Percentiles rank a stretch among this genome's conserved stretches.
These are phyloP conservation scores for Troides aeacus DNA, from an alignment of 2,888 invertebrate species.

Conservation along the genomic window DNA sequence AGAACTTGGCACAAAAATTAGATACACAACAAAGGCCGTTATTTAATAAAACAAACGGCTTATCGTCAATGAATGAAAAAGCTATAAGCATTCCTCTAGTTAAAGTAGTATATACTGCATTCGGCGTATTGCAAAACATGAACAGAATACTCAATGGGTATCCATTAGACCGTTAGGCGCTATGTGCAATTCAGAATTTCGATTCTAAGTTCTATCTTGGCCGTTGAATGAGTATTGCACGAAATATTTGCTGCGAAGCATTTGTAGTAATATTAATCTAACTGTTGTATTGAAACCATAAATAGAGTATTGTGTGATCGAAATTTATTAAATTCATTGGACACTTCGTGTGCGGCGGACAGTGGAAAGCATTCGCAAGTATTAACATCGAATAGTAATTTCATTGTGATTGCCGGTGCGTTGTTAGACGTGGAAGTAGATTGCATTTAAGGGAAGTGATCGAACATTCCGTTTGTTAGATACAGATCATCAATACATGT, in stretches of 20 bases:
- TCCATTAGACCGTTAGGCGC: constrained; percentile 28
- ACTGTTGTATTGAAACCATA: constrained; percentile 46
- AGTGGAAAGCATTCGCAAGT: constrained; percentile 33
- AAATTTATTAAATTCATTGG: constrained; percentile 44
- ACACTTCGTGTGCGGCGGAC: constrained; percentile 34
- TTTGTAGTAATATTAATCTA: constrained; percentile 24
- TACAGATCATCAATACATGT: no score
- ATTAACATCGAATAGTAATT: constrained; percentile 13
- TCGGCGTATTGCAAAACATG: constrained; percentile 24
- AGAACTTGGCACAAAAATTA: no score
- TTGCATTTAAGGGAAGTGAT: no score
- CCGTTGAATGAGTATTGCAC: constrained; percentile 26
- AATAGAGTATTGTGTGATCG: constrained; percentile 51
- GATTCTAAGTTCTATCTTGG: constrained; percentile 27
- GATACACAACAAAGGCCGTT: background rate
- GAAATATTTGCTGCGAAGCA: constrained; percentile 18
- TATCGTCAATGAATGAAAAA: constrained; percentile 21
- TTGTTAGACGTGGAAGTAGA: background rate
- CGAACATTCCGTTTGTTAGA: no score
- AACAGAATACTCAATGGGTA: constrained; percentile 20
- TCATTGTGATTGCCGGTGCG: constrained; percentile 3
- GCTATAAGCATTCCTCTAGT: constrained; percentile 12
- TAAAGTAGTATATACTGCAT: constrained; percentile 17
- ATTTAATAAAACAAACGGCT: background rate
- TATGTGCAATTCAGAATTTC: constrained; percentile 28